Evolutionary conservation across 2,888 invertebrate genomes (phyloP), one percentile per base, ranked within the genome.

Genomic region (Ceramica pisi): DNA sequence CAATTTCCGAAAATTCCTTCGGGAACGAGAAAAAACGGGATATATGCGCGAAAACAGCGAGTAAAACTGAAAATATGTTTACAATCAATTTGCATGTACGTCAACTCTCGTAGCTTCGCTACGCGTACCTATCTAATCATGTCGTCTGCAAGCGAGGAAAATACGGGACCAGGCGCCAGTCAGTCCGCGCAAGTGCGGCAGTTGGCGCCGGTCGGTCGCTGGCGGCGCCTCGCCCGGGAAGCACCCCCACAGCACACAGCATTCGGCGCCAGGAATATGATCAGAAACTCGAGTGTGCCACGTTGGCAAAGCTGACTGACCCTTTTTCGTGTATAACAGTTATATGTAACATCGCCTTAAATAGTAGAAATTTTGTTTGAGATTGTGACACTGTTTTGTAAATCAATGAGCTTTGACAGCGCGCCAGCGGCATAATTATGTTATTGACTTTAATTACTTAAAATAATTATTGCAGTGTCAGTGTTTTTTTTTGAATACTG

Each of bases 131-230:
- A 56, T n/a, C 10, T 56, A n/a, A 56, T 56, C 8, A 56, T 21
- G 35, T 21, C 19, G 5, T 19, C 14, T 38, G n/a, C 6, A 21
- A 21, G 7, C 10, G 19, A 19, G 19, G 46, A 46, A 8, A 16
- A 19, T 16, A 46, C 8, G 46, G 19, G 16, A 26, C 1, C 9
- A 38, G 57, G 57, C 57, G 57, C 57, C 57, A 57, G 7, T 16
- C 57, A 57, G 57, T 38, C 57, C 57, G 57, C 57, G 57, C 57
- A 57, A 21, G 26, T 38, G 38, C 57, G 57, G 57, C 57, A 38
- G 57, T 57, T 1, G 57, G 57, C 57, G 57, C 57, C 57, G 21
- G 57, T 21, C 57, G 1, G 57, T 35, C 35, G 56, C 38, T n/a
- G 35, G 57, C 21, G 7, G 21, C 21, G 21, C 38, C 14, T 38